Percentiles rank a stretch among this genome's conserved stretches.
These are phyloP conservation scores for Cirrhinus mrigala DNA, from an alignment of 2,797 vertebrate genomes.

Conservation along the genomic window DNA sequence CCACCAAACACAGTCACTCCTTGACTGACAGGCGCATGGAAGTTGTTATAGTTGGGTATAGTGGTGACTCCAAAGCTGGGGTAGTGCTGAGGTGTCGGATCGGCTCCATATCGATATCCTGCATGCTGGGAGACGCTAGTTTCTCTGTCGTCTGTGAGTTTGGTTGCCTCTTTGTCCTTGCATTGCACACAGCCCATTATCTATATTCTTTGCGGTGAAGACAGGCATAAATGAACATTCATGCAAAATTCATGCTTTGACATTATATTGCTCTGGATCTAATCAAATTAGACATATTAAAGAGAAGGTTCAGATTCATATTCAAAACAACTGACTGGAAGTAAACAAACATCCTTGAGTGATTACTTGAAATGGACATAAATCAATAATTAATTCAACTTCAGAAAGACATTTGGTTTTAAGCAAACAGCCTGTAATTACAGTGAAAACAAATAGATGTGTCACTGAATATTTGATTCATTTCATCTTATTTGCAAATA, in stretches of 20 bases:
- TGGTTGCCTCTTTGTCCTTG: constrained; percentile 99
- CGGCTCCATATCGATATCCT: constrained; percentile 97
- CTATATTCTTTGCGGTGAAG: constrained; percentile 84
- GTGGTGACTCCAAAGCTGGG: constrained; percentile 95
- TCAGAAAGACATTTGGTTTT: constrained; percentile 18
- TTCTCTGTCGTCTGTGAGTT: constrained; percentile 96
- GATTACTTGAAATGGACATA: constrained; percentile 1
- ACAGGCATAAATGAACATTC: constrained; percentile 28
- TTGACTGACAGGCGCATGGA: constrained; percentile 89
- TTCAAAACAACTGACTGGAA: constrained; percentile 1
- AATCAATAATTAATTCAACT: constrained; percentile 25
- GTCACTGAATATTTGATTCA: not conserved
- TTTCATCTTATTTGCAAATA: constrained; percentile 8
- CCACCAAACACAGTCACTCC: constrained; percentile 97
- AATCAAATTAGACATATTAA: not conserved
- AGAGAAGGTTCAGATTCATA: not conserved
- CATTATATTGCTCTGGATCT: not conserved
- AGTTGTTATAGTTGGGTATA: constrained; percentile 99
- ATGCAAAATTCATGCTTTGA: not conserved
- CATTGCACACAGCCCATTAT: constrained; percentile 99
- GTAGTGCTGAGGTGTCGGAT: constrained; percentile 97
- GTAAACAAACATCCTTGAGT: constrained; percentile 1
- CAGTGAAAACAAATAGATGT: constrained; percentile 13
- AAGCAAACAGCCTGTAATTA: constrained; percentile 8
- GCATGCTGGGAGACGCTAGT: constrained; percentile 95